A percentile compares a stretch with the other conserved stretches of the same genome.
These are phyloP conservation scores for Goniozus legneri DNA, from an alignment of 1,140 invertebrate genomes.

Conservation along the genomic window DNA sequence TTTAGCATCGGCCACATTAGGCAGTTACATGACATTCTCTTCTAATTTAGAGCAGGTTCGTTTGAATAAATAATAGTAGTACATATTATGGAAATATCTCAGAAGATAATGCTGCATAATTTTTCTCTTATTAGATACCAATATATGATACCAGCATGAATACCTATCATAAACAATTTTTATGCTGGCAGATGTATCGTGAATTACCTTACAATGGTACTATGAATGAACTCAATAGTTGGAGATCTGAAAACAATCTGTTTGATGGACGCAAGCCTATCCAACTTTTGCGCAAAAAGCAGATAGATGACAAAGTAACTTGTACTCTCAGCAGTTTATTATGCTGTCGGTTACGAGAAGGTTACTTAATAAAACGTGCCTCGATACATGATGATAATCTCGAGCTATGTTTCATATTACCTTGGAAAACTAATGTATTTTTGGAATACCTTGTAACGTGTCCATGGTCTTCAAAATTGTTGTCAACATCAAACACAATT, in stretches of 20 bases:
- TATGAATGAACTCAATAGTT: conserved; percentile 39
- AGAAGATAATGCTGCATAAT: no score
- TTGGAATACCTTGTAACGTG: conserved; percentile 68
- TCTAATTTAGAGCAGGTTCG: conserved; percentile 42
- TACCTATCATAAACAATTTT: conserved; percentile 69
- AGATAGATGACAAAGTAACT: conserved; percentile 64
- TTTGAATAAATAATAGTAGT: no score
- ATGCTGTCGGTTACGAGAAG: conserved; percentile 75
- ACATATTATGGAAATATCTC: no score
- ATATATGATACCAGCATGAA: conserved; percentile 60
- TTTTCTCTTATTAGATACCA: no score
- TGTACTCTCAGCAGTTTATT: conserved; percentile 67
- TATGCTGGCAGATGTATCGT: conserved; percentile 74
- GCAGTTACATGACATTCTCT: conserved; percentile 64
- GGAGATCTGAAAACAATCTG: conserved; percentile 57
- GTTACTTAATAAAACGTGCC: conserved; percentile 69
- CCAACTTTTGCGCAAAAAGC: conserved; percentile 63
- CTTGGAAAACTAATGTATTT: conserved; percentile 74
- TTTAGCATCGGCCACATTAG: conserved; percentile 74
- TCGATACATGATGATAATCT: conserved; percentile 59
- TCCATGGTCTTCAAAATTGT: conserved; percentile 58
- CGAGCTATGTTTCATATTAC: conserved; percentile 66
- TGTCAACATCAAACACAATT: conserved; percentile 50
- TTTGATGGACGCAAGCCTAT: conserved; percentile 59
- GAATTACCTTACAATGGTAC: conserved; percentile 21